phyloP scores from a whole-genome alignment of 2,797 vertebrate species.

The Phataginus tricuspis region DNA sequence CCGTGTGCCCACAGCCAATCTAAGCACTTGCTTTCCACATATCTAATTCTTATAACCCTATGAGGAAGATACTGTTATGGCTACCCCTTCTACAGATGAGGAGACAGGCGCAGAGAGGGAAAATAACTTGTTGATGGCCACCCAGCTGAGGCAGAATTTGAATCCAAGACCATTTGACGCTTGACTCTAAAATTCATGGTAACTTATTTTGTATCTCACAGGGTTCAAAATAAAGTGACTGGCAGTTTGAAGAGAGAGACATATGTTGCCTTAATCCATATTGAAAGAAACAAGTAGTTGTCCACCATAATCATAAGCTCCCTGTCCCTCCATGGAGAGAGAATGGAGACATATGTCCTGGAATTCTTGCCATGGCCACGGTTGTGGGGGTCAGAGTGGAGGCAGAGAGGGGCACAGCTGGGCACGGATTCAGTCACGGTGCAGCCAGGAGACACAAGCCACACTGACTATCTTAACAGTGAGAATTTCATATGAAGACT shows the following conservation, averaged over 20 bases:
- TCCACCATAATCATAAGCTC: not conserved
- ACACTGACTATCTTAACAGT: accelerated
- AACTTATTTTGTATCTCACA: not conserved
- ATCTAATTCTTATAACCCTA: not conserved
- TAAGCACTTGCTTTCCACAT: not conserved
- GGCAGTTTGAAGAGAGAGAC: not conserved
- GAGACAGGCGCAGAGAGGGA: not conserved
- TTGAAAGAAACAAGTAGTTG: not conserved
- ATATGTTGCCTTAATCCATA: not conserved
- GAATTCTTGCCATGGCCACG: accelerated
- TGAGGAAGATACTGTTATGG: no score
- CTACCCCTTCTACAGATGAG: not conserved
- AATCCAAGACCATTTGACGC: not conserved
- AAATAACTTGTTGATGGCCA: not conserved
- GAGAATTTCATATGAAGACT: not conserved
- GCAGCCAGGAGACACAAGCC: not conserved
- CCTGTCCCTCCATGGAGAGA: not conserved
- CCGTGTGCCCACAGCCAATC: accelerated
- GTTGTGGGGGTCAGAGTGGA: not conserved
- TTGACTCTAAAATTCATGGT: not conserved
- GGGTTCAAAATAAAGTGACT: not conserved
- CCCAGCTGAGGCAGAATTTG: not conserved
- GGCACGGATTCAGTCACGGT: not conserved
- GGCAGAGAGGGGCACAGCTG: accelerated
- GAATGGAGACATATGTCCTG: not conserved